Conservation (phyloP, 2,113 vertebrate genomes). For the Poeciliopsis turrubarensis region DNA sequence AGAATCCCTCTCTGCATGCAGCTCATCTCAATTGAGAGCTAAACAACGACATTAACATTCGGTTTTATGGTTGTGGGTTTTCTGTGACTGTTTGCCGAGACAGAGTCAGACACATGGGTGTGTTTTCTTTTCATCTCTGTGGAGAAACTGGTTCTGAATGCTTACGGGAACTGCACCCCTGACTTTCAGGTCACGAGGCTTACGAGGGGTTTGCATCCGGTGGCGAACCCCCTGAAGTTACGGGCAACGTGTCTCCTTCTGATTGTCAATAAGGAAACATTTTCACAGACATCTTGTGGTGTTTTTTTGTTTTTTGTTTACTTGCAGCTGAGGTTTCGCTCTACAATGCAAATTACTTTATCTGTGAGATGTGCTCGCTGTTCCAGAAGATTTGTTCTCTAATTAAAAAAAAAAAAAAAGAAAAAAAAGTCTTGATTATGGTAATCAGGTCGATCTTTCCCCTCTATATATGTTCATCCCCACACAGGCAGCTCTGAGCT, state of each 20-base stretch:
- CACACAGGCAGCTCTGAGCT: background rate
- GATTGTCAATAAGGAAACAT: background rate
- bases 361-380: background rate
- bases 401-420: background rate
- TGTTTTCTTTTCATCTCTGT: background rate
- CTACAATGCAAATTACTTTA: background rate
- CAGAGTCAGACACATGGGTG: background rate
- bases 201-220: constrained; percentile 3
- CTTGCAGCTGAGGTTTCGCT: background rate
- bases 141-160: background rate
- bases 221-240: constrained; percentile 2
- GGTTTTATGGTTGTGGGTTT: background rate
- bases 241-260: background rate
- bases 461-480: background rate
- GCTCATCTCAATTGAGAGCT: background rate
- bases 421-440: background rate
- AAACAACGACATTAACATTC: background rate
- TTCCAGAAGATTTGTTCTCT: background rate
- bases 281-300: background rate
- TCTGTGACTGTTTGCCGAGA: background rate
- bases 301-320: background rate
- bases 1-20: background rate
- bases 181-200: background rate
- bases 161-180: background rate
- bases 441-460: background rate